Percentiles rank a stretch among this genome's conserved stretches.
These are phyloP conservation scores for Mobula hypostoma DNA, from an alignment of 2,113 vertebrate genomes.

Conservation along the genomic window DNA sequence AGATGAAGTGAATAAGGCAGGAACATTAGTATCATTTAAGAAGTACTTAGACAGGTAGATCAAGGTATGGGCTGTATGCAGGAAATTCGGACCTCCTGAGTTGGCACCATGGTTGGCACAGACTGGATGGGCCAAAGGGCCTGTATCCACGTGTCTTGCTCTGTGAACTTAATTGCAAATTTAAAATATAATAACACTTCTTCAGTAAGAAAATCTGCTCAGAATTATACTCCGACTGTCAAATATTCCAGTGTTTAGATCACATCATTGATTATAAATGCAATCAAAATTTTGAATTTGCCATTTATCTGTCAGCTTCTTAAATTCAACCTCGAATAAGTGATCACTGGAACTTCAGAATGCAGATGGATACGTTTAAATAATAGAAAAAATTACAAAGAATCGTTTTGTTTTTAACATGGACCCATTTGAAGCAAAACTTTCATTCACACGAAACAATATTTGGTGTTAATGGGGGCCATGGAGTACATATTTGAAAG, in stretches of 20 bases:
- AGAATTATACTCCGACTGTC: not conserved
- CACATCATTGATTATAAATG: not conserved
- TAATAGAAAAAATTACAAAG: not conserved
- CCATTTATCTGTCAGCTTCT: not conserved
- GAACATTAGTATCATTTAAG: no score
- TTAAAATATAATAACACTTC: not conserved
- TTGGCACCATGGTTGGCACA: no score
- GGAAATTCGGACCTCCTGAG: no score
- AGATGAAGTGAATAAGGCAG: no score
- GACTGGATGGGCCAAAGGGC: no score
- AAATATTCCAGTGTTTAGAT: not conserved
- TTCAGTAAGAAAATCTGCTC: not conserved
- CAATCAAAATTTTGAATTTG: not conserved
- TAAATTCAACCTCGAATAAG: not conserved
- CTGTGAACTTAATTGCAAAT: not conserved
- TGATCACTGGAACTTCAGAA: slow-evolving; percentile 13
- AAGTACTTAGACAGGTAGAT: no score
- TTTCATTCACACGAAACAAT: slow-evolving; percentile 12
- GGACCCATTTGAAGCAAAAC: not conserved
- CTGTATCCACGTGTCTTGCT: no score
- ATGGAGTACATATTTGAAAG: slow-evolving; percentile 14
- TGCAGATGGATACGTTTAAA: not conserved
- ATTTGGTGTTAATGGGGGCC: slow-evolving; percentile 21
- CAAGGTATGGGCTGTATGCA: no score
- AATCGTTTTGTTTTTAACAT: not conserved